Percentiles rank a stretch among this genome's conserved stretches.
phyloP scores from a whole-genome alignment of 2,888 invertebrate genomes.

The Eupithecia abbreviata region DNA sequence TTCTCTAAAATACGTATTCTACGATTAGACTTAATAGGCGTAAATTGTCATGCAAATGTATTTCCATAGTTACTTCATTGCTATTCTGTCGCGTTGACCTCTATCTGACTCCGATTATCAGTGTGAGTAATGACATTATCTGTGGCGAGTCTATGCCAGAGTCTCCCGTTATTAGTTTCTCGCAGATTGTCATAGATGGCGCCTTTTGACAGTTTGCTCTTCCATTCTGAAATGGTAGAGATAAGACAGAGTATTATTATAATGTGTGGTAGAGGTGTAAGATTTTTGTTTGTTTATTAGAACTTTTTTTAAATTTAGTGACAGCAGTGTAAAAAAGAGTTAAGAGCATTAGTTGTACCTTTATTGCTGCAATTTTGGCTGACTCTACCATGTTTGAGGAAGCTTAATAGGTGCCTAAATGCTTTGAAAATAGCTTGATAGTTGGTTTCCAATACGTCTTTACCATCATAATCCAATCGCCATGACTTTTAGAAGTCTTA shows the following conservation, averaged over 20 bases:
- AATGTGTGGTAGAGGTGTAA: neutral
- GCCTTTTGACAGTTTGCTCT: conserved; percentile 1
- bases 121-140: conserved; percentile 14
- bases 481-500: neutral
- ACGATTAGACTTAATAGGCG: neutral
- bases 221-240: neutral
- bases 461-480: neutral
- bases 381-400: neutral
- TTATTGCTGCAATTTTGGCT: neutral
- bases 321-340: neutral
- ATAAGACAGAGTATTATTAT: too few species aligned
- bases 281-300: neutral
- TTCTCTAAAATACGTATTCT: neutral
- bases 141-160: conserved; percentile 14
- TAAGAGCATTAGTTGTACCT: neutral
- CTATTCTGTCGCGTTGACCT: conserved; percentile 12
- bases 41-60: neutral
- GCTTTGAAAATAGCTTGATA: neutral
- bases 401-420: neutral
- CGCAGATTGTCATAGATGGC: conserved; percentile 28
- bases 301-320: neutral
- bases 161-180: conserved; percentile 21
- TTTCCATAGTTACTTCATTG: conserved; percentile 8
- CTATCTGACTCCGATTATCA: neutral
- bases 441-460: neutral